Evolutionary conservation across 2,797 vertebrate species (phyloP), one percentile per base, ranked within the genome.

Genomic region (Zenarchopterus dispar): DNA sequence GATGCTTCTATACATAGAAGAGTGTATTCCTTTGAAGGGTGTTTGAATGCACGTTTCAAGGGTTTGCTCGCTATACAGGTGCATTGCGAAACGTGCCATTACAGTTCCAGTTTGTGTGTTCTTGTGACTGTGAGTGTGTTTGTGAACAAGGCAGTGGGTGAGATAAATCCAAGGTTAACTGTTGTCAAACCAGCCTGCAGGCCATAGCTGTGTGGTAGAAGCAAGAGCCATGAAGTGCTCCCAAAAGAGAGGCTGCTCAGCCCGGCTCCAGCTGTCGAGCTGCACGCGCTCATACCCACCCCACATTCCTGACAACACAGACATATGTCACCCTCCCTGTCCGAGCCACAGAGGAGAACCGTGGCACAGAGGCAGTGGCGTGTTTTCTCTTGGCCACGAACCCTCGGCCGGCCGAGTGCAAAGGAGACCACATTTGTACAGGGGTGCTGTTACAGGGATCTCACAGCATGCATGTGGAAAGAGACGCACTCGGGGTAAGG

Each of bases 91-190:
- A 28, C 43, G 17, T 36, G 31, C 15, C 5, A 0, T 44, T 56
- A 41, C 15, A 56, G 52, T 26, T 62, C 11, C 43, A 28, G 28
- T 41, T n/a, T 65, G 21, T 57, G 3, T 36, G 1, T 54, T 5
- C 21, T 50, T 36, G 9, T 17, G 8, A 19, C 43, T 59, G 53
- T 11, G 44, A 53, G 62, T 67, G 45, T 63, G 81, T 39, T 70
- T 53, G 42, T 62, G 68, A 72, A 69, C 59, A 8, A 47, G 56
- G 70, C 56, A 58, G 52, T 46, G 73, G 67, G 79, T 69, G 58
- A 70, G 78, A 86, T 91, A 80, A 87, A 86, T 90, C 82, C 90
- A 92, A 91, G 90, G 89, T 90, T 89, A 91, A 91, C 82, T 73
- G 89, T 87, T 89, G 88, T 88, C 87, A 91, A 89, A 87, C 80